phyloP scores from a whole-genome alignment of 2,113 vertebrate genomes.

The Phoxinus phoxinus region DNA sequence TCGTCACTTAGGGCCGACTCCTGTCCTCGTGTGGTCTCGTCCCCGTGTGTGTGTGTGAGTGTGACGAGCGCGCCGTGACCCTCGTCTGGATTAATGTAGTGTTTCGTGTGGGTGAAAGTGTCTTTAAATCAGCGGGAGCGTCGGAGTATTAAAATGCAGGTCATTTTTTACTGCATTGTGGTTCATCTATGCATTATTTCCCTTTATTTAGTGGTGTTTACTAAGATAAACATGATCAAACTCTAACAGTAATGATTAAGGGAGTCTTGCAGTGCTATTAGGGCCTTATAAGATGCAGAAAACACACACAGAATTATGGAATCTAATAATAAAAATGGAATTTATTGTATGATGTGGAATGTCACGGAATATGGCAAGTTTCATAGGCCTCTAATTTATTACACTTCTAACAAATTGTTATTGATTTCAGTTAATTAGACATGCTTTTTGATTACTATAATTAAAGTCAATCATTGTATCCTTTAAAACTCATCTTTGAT shows the following conservation, averaged over 20 bases:
- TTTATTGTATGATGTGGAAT: background rate
- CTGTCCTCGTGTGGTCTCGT: background rate
- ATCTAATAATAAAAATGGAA: background rate
- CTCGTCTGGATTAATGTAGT: conserved; percentile 19
- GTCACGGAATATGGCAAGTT: background rate
- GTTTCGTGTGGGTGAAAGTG: conserved; percentile 23
- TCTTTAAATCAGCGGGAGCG: conserved; percentile 10
- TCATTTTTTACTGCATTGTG: background rate
- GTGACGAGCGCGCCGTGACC: conserved; percentile 25
- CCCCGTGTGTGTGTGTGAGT: conserved; percentile 24
- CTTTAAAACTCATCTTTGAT: too few species aligned
- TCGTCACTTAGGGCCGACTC: conserved; percentile 5
- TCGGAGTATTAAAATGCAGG: background rate
- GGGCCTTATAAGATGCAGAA: too few species aligned
- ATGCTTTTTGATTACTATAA: background rate
- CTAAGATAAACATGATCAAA: background rate
- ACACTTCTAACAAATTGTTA: too few species aligned
- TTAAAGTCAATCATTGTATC: too few species aligned
- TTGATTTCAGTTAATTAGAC: background rate
- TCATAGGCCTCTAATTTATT: too few species aligned
- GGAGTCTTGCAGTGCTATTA: background rate
- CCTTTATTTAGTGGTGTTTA: background rate
- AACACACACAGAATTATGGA: background rate
- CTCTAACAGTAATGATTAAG: background rate
- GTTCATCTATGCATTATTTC: background rate